phyloP scores from a whole-genome alignment of 2,888 invertebrate genomes.

The Incurvaria masculella region DNA sequence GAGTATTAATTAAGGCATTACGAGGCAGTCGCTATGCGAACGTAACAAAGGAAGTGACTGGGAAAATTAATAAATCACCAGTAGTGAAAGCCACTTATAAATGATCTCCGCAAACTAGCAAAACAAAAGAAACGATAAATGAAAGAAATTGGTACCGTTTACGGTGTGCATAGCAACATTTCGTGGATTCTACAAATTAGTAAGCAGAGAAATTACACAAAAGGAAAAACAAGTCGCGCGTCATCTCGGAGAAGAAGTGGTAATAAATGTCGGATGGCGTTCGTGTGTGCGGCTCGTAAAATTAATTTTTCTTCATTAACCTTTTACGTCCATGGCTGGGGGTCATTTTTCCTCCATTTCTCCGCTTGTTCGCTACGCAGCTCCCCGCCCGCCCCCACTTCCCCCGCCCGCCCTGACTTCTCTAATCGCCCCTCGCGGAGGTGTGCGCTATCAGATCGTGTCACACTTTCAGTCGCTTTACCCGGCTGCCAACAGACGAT shows the following conservation, averaged over 20 bases:
- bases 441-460: slow-evolving; percentile 46
- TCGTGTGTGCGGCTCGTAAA: slow-evolving; percentile 17
- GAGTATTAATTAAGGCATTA: no score
- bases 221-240: no score
- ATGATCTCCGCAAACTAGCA: no score
- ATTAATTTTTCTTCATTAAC: slow-evolving; percentile 19
- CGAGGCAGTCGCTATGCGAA: no score
- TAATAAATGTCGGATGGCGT: slow-evolving; percentile 9
- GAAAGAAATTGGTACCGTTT: no score
- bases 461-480: slow-evolving; percentile 37
- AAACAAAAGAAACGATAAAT: no score
- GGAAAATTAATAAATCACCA: slow-evolving; percentile 51
- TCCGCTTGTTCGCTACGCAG: slow-evolving; percentile 2
- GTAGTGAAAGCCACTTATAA: slow-evolving; percentile 11
- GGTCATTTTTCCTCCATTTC: slow-evolving; percentile 6
- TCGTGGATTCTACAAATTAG: no score
- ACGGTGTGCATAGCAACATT: no score
- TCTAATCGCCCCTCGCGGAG: slow-evolving; percentile 24
- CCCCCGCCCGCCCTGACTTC: neutral
- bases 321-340: slow-evolving; percentile 2
- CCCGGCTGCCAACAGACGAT: neutral
- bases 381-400: neutral
- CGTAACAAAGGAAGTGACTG: slow-evolving; percentile 36
- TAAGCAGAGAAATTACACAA: no score
- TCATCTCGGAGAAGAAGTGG: neutral